Evolutionary conservation across 2,113 vertebrate species (phyloP).

Genomic region (Sinocyclocheilus anophthalmus): DNA sequence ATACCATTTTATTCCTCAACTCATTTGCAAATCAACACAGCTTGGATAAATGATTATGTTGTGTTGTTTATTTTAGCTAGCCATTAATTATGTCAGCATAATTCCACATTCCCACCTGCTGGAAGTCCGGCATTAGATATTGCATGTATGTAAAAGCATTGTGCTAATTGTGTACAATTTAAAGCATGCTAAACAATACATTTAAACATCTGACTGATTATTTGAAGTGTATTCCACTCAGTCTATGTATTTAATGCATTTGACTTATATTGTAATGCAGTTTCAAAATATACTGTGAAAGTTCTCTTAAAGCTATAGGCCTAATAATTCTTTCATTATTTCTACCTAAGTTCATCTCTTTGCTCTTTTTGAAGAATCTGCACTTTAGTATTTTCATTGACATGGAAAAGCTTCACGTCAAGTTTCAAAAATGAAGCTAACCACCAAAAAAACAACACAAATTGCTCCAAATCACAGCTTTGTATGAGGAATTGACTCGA

Average conservation of each 20-base stretch:
- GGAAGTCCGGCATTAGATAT: slow-evolving; percentile 60
- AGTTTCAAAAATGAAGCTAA: too few species aligned
- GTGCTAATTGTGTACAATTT: slow-evolving; percentile 69
- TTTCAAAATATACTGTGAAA: background rate
- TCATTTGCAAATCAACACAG: slow-evolving; percentile 27
- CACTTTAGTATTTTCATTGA: too few species aligned
- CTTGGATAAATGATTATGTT: slow-evolving; percentile 69
- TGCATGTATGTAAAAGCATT: slow-evolving; percentile 49
- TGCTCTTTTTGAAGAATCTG: too few species aligned
- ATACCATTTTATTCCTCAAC: background rate
- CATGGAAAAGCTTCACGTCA: too few species aligned
- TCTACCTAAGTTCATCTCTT: background rate
- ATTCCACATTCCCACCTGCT: slow-evolving; percentile 68
- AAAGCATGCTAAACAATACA: slow-evolving; percentile 49
- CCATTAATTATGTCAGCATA: slow-evolving; percentile 70
- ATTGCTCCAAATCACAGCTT: background rate
- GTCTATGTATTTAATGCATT: background rate
- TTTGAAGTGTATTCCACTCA: slow-evolving; percentile 11
- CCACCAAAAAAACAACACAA: background rate
- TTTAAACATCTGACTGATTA: slow-evolving; percentile 41
- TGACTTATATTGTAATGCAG: background rate
- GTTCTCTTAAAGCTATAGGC: too few species aligned
- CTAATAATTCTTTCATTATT: background rate
- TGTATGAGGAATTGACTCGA: background rate
- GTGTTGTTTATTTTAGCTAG: slow-evolving; percentile 61